Conservation (phyloP, 2,888 invertebrate species). For the Tenodera sinensis region DNA sequence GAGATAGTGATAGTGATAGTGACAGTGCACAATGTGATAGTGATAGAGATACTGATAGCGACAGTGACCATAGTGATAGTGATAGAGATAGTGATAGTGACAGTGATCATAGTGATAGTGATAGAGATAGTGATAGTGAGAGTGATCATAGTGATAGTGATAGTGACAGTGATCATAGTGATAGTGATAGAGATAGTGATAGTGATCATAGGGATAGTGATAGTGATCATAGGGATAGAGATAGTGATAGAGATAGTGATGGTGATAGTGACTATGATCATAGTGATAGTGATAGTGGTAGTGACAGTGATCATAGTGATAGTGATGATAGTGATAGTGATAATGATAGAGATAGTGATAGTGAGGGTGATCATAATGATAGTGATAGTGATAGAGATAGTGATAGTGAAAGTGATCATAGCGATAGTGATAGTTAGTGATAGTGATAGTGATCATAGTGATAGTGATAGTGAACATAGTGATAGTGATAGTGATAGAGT, state of each 20-base stretch:
- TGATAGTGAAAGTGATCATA: constrained; percentile 11
- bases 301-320: constrained; percentile 9
- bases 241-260: constrained; percentile 6
- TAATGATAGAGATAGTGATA: constrained; percentile 18
- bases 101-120: neutral
- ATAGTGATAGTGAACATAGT: no score
- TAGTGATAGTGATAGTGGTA: constrained; percentile 14
- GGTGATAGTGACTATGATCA: constrained; percentile 8
- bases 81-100: neutral
- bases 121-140: neutral
- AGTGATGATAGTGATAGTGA: constrained; percentile 19
- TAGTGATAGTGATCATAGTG: constrained; percentile 11
- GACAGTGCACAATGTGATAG: no score
- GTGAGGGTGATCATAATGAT: constrained; percentile 5
- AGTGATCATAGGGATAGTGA: neutral
- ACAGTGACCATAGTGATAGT: neutral
- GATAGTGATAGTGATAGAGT: constrained; percentile 23
- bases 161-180: neutral
- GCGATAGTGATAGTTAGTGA: constrained; percentile 21
- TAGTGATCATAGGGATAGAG: constrained; percentile 12
- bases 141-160: neutral
- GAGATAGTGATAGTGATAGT: neutral
- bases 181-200: constrained; percentile 6
- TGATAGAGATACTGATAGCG: neutral
- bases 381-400: no score